Conservation (phyloP, 2,113 vertebrate species). For the Petromus typicus region DNA sequence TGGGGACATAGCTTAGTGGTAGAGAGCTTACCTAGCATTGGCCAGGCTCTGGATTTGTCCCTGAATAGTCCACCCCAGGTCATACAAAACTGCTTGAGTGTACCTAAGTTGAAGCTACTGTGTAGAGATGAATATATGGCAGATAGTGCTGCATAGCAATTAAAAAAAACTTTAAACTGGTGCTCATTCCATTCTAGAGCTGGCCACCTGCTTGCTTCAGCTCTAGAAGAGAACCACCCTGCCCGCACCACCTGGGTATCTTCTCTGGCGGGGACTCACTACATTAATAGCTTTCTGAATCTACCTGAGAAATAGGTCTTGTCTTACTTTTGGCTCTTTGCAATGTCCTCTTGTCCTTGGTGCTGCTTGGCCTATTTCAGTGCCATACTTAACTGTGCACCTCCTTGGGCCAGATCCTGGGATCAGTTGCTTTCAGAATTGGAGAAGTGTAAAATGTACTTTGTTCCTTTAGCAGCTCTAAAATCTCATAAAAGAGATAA, state of each 20-base stretch:
- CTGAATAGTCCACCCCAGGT: neutral
- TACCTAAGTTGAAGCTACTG: neutral
- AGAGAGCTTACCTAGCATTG: neutral
- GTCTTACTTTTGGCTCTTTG: neutral
- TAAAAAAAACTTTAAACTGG: neutral
- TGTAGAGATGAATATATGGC: neutral
- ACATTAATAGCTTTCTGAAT: neutral
- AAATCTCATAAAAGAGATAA: neutral
- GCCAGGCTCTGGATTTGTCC: neutral
- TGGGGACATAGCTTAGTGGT: neutral
- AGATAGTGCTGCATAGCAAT: neutral
- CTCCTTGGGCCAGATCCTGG: neutral
- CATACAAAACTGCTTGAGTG: neutral
- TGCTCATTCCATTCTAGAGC: neutral
- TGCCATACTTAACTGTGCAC: neutral
- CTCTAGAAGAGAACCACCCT: neutral
- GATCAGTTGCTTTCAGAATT: neutral
- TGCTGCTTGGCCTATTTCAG: neutral
- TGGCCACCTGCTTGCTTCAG: neutral
- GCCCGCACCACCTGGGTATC: neutral
- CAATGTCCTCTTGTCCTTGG: neutral
- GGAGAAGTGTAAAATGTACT: neutral
- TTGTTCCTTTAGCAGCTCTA: slow-evolving; percentile 32
- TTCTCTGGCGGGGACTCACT: neutral
- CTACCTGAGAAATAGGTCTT: neutral